phyloP scores from a whole-genome alignment of 30 jellyfish, hydroid and myxozoan species.

The Hydractinia echinata region DNA sequence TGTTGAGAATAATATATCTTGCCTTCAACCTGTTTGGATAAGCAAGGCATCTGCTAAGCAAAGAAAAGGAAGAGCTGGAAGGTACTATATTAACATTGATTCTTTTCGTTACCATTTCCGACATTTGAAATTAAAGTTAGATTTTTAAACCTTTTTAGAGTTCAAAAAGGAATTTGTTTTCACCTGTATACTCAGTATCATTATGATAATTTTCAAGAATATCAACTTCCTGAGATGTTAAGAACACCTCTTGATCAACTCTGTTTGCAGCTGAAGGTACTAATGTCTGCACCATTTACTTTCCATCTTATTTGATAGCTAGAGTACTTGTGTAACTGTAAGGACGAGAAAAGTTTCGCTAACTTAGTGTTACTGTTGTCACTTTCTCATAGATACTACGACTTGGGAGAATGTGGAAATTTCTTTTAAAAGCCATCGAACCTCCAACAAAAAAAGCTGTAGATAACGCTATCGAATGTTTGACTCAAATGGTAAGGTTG shows the following conservation, averaged over 20 bases:
- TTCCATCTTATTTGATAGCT: too few species aligned
- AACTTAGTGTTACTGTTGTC: background rate
- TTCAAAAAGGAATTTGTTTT: slow-evolving; percentile 72
- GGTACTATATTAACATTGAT: slow-evolving; percentile 20
- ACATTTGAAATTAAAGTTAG: background rate
- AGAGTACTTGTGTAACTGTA: too few species aligned
- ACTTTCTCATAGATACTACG: slow-evolving; percentile 34
- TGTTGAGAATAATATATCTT: slow-evolving; percentile 52
- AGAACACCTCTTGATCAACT: slow-evolving; percentile 79
- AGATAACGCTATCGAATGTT: slow-evolving; percentile 51
- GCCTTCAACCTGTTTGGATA: slow-evolving; percentile 63
- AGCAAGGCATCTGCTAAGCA: slow-evolving; percentile 87
- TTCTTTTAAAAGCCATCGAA: slow-evolving; percentile 63
- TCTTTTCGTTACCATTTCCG: background rate
- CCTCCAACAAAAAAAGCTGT: slow-evolving; percentile 50
- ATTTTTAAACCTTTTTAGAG: slow-evolving; percentile 30
- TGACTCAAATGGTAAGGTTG: slow-evolving; percentile 48
- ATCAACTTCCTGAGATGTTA: slow-evolving; percentile 67
- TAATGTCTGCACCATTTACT: background rate
- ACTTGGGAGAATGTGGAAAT: slow-evolving; percentile 54
- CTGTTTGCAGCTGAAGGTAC: slow-evolving; percentile 77
- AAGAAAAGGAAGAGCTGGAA: slow-evolving; percentile 79
- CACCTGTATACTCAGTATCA: slow-evolving; percentile 57
- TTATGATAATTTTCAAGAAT: slow-evolving; percentile 49
- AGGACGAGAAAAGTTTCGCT: too few species aligned